Conservation (phyloP, 35 echinoderm and acorn worm genomes). For the Hemicentrotus pulcherrimus region DNA sequence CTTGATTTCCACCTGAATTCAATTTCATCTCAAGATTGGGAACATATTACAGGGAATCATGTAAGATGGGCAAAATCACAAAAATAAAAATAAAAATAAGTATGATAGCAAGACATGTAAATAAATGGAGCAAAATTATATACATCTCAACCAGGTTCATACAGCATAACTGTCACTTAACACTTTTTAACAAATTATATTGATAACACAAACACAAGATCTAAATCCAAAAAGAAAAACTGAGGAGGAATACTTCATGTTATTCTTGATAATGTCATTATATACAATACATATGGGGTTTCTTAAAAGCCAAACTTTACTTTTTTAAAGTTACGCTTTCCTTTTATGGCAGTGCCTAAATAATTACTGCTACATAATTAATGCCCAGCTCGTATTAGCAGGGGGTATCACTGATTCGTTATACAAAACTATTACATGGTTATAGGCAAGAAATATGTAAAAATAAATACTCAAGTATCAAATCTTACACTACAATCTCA, state of each 20-base stretch:
- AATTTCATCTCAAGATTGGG: neutral
- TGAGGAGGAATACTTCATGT: neutral
- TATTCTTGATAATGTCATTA: neutral
- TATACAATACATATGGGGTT: neutral
- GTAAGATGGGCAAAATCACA: neutral
- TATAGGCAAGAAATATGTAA: neutral
- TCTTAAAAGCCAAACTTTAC: neutral
- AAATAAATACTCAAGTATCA: neutral
- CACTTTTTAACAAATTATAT: neutral
- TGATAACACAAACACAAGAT: neutral
- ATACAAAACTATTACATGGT: neutral
- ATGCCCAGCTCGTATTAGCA: neutral
- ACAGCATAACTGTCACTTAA: neutral
- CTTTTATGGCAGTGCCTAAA: neutral
- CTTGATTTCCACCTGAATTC: neutral
- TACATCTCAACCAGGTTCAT: neutral
- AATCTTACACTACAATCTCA: neutral
- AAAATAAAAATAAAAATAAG: conserved; percentile 14
- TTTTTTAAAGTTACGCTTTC: neutral
- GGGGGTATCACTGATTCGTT: neutral
- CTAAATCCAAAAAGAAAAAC: neutral
- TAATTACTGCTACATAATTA: neutral
- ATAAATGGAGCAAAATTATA: conserved; percentile 8
- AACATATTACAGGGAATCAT: neutral
- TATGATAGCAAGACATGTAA: neutral